A percentile compares a stretch with the other conserved stretches of the same genome.
phyloP scores from a whole-genome alignment of 2,888 invertebrate genomes.

The Pseudanteris insignis region DNA sequence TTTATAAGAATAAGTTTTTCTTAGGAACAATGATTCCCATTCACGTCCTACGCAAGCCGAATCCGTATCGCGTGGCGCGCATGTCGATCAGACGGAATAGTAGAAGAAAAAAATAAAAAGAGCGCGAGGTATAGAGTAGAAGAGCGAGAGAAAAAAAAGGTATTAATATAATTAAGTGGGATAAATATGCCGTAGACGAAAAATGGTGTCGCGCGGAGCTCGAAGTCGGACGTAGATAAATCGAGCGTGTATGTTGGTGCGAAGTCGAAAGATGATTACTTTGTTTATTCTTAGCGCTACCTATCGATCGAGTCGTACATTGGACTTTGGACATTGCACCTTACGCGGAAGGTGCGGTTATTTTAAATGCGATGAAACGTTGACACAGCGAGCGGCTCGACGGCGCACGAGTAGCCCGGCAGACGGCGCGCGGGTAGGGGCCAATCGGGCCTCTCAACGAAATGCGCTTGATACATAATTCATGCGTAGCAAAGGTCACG shows the following conservation, averaged over 20 bases:
- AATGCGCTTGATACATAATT: slow-evolving; percentile 44
- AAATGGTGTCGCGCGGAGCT: slow-evolving; percentile 30
- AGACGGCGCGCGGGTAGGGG: too few relatives aligned
- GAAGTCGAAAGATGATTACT: slow-evolving; percentile 42
- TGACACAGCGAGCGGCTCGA: slow-evolving; percentile 32
- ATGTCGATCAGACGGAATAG: too few relatives aligned
- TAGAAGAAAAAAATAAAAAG: too few relatives aligned
- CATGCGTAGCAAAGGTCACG: slow-evolving; percentile 38
- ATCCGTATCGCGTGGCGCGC: too few relatives aligned
- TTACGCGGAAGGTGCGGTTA: slow-evolving; percentile 45
- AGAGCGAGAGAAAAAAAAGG: too few relatives aligned
- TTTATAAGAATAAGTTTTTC: too few relatives aligned
- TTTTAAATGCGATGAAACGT: slow-evolving; percentile 44
- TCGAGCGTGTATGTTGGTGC: slow-evolving; percentile 37
- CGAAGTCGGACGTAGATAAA: slow-evolving; percentile 30
- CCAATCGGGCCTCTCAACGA: too few relatives aligned
- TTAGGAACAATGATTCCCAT: too few relatives aligned
- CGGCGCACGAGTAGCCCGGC: slow-evolving; percentile 12
- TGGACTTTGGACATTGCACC: slow-evolving; percentile 45
- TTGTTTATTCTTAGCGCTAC: slow-evolving; percentile 44
- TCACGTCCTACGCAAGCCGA: too few relatives aligned
- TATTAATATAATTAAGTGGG: too few relatives aligned
- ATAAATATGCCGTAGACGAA: too few relatives aligned
- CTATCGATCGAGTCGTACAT: slow-evolving; percentile 44
- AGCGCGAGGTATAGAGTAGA: too few relatives aligned